Evolutionary conservation across 2,888 invertebrate species (phyloP), one percentile per base, ranked within the genome.

Genomic region (Tiliacea aurago): DNA sequence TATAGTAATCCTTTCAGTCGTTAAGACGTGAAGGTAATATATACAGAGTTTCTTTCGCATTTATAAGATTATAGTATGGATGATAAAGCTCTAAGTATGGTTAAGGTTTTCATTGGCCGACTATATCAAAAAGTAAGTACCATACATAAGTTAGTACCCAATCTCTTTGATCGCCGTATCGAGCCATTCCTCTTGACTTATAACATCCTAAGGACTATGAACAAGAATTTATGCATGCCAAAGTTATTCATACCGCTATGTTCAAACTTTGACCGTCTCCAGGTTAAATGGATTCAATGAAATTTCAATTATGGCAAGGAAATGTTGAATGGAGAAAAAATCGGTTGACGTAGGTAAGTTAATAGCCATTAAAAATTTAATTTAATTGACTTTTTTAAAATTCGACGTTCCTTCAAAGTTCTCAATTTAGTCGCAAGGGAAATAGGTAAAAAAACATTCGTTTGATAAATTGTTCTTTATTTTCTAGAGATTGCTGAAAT

Each of bases 371-470:
- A 73, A 74, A 77, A 81, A 69, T 70, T 69, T 61, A 78, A 81
- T 78, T 75, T 85, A 81, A 84, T 85, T 78, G 84, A 86, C 70
- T 81, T n/a, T n/a, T n/a, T n/a, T n/a, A n/a, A n/a, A n/a, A n/a
- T n/a, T n/a, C n/a, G n/a, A n/a, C 67, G 53, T 55, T 59, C 55
- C 47, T 74, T 66, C 37, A 43, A 49, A 61, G 61, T 58, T 41
- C 43, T 68, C 47, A 81, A 84, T 86, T 81, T 74, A 74, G 63
- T 61, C 84, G 47, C 84, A 1, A 63, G 86, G 74, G 86, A 86
- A 83, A 85, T 83, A 73, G 33, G 43, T 56, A 53, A n/a, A 59
- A 76, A 67, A 73, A 74, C 80, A 70, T 80, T 83, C 28, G 6
- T 73, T 69, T 76, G 61, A 70, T 49, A 73, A 71, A 79, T 70